Conservation (phyloP, 2,797 vertebrate species). For the Bufotes viridis region DNA sequence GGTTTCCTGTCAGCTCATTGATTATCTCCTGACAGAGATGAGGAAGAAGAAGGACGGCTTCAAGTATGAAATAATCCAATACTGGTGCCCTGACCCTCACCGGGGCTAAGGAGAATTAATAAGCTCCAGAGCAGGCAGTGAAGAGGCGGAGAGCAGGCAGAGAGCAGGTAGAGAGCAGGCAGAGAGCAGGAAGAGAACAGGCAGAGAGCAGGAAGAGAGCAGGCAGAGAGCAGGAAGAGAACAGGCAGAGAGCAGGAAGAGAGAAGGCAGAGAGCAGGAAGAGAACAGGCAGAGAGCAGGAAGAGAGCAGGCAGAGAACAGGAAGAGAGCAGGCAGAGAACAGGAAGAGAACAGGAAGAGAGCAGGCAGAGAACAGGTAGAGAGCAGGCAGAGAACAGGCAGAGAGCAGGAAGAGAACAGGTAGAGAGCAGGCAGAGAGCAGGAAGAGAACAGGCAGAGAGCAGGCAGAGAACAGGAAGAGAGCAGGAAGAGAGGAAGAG, state of each 20-base stretch:
- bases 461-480: not conserved
- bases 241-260: not conserved
- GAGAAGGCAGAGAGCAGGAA: not conserved
- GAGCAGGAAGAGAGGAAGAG: not conserved
- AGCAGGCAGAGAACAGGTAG: not conserved
- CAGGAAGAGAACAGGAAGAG: too few species aligned
- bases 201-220: not conserved
- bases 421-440: too few species aligned
- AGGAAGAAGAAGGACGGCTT: not conserved
- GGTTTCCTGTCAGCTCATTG: not conserved
- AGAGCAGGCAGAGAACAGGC: not conserved
- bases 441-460: too few species aligned
- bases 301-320: not conserved
- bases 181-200: not conserved
- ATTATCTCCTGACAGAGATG: conserved; percentile 5
- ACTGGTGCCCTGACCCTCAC: conserved; percentile 30
- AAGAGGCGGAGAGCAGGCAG: not conserved
- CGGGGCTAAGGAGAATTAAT: conserved; percentile 36
- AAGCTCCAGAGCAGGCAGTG: not conserved
- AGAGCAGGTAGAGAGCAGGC: not conserved
- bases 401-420: too few species aligned
- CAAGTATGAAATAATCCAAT: conserved; percentile 38
- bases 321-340: not conserved
- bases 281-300: not conserved
- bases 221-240: not conserved